Evolutionary conservation across 2,113 vertebrate species (phyloP), one percentile per base, ranked within the genome.

Genomic region (Onychorhynchus coronatus): DNA sequence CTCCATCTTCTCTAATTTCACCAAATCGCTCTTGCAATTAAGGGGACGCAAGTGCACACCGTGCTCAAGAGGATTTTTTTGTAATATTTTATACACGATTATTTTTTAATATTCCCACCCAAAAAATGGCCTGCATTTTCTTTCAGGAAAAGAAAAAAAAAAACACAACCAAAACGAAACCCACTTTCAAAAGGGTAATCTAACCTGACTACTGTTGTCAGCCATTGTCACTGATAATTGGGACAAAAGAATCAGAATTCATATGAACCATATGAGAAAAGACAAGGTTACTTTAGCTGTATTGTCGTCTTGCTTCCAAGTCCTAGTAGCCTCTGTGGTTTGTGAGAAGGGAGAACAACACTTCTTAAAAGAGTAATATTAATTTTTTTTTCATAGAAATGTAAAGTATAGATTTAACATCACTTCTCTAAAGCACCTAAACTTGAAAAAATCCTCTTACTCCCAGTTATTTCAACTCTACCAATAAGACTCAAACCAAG

Each of bases 341-440:
- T 75, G 5, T 4, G 23, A 82, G 3, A 58, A 65, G 5, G 5
- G 2, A 70, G 8, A 76, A 49, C 47, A 47, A 47, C 0, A 42
- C 1, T 31, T 91, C 14, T 44, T 27, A 12, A 18, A 25, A 50
- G 16, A 12, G 0, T 9, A 35, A 79, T 3, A 41, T 41, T 5
- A 50, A 23, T 39, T 20, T 27, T 50, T 27, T 50, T 70, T 49
- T 31, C 9, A 44, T 3, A 19, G 39, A 44, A 37, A 19, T 13
- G 4, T 33, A 39, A 68, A 35, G 22, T 1, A 59, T 0, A 66
- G 13, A 16, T 17, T 59, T 44, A 33, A 63, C 0, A 0, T 12
- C 27, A 47, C 5, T 75, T 39, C 39, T 47, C 30, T 44, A 66
- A 17, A 44, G 3, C 19, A 78, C 2, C 3, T 11, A 33, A 75